Evolutionary conservation across 2,888 invertebrate genomes (phyloP).

Genomic region (Cataglyphis albicans): DNA sequence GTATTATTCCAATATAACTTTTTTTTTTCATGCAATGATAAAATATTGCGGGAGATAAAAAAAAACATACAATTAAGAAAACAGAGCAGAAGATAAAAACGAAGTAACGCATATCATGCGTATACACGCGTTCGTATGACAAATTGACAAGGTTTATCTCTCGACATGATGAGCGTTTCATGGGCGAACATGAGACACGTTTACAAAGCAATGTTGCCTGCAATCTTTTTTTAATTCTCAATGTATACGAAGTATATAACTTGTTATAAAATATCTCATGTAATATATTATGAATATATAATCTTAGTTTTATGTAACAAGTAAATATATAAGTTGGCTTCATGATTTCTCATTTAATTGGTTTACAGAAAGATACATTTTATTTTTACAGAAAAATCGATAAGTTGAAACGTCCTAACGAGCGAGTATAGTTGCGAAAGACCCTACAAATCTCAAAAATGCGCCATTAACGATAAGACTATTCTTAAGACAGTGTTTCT

Average conservation of each 20-base stretch:
- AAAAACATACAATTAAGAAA: constrained; percentile 26
- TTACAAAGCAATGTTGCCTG: background rate
- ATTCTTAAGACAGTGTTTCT: background rate
- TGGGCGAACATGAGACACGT: background rate
- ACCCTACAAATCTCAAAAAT: background rate
- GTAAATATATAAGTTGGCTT: background rate
- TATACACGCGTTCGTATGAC: background rate
- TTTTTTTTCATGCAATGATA: background rate
- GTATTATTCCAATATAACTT: background rate
- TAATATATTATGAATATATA: background rate
- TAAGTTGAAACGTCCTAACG: background rate
- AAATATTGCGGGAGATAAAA: constrained; percentile 28
- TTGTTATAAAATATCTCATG: background rate
- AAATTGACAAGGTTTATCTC: constrained; percentile 2
- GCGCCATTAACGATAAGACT: constrained; percentile 17
- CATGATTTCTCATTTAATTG: background rate
- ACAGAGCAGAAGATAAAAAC: background rate
- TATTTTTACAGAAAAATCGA: background rate
- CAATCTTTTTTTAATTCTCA: background rate
- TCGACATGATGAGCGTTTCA: background rate
- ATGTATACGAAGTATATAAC: background rate
- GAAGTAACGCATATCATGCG: background rate
- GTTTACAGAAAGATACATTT: background rate
- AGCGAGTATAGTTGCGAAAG: background rate
- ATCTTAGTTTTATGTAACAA: background rate